Percentiles rank a stretch among this genome's conserved stretches.
Conservation (phyloP, 2,113 vertebrate species). For the Rhinolophus sinicus region DNA sequence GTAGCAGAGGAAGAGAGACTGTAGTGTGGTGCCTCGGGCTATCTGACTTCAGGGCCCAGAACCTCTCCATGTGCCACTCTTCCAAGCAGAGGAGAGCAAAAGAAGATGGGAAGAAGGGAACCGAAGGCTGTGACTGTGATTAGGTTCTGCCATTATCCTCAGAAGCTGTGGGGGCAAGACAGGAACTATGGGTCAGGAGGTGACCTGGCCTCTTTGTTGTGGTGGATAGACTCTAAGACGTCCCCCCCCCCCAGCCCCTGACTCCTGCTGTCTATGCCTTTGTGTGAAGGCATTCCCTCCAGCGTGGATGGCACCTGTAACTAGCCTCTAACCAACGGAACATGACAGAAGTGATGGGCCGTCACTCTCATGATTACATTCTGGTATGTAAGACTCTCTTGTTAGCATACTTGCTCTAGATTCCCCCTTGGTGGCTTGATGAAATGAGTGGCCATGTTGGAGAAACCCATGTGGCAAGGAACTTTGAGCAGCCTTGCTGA, state of each 20-base stretch:
- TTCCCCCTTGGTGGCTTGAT: neutral
- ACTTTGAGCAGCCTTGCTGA: neutral
- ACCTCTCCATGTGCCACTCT: neutral
- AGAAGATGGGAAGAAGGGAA: neutral
- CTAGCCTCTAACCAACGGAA: neutral
- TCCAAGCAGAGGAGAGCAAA: neutral
- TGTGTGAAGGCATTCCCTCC: neutral
- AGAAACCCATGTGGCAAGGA: neutral
- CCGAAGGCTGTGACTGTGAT: neutral
- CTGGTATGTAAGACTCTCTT: neutral
- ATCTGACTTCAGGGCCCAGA: neutral
- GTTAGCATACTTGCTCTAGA: neutral
- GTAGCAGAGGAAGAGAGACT: neutral
- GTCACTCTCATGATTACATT: fast-evolving
- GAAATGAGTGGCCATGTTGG: neutral
- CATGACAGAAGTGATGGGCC: neutral
- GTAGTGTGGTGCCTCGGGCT: neutral
- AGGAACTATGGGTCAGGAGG: neutral
- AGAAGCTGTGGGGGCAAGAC: neutral
- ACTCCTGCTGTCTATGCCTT: neutral
- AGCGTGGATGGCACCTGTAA: neutral
- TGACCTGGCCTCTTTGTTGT: neutral
- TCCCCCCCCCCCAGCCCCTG: too few species aligned
- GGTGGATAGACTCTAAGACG: neutral
- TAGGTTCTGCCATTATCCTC: too few species aligned